Conservation (phyloP, 2,888 invertebrate species). For the Morinoia aosen region DNA sequence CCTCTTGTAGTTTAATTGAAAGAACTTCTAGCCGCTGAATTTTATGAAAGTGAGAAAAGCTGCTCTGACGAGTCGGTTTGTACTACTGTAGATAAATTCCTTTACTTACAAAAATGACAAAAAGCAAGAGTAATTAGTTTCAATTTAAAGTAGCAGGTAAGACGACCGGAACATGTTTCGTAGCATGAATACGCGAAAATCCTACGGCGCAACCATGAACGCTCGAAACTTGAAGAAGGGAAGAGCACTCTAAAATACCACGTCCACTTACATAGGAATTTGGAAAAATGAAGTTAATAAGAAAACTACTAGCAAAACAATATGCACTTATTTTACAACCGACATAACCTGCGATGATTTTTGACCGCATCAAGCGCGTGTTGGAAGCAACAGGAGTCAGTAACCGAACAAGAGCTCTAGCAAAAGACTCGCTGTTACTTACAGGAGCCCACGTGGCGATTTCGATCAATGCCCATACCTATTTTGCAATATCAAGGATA, state of each 20-base stretch:
- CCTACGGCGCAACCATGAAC: too few species aligned
- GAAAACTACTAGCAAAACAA: not conserved
- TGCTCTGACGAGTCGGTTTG: not conserved
- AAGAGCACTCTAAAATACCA: too few species aligned
- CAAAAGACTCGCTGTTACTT: not conserved
- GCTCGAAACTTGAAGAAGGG: too few species aligned
- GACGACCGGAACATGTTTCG: not conserved
- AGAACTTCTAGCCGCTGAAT: too few species aligned
- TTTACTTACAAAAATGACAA: too few species aligned
- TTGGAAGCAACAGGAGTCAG: not conserved
- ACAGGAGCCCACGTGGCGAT: not conserved
- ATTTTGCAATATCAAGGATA: not conserved
- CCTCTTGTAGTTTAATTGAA: not conserved
- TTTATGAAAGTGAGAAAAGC: not conserved
- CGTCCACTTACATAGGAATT: too few species aligned
- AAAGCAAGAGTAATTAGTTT: not conserved
- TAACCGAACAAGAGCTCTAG: not conserved
- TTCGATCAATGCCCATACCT: not conserved
- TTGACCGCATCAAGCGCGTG: not conserved
- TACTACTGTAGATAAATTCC: not conserved
- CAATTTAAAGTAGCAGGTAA: not conserved
- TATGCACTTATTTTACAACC: not conserved
- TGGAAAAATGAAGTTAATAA: not conserved
- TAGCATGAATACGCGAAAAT: not conserved
- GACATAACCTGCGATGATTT: not conserved